Evolutionary conservation across 2,113 vertebrate genomes (phyloP), one percentile per base, ranked within the genome.

Genomic region (Glaucidium brasilianum): DNA sequence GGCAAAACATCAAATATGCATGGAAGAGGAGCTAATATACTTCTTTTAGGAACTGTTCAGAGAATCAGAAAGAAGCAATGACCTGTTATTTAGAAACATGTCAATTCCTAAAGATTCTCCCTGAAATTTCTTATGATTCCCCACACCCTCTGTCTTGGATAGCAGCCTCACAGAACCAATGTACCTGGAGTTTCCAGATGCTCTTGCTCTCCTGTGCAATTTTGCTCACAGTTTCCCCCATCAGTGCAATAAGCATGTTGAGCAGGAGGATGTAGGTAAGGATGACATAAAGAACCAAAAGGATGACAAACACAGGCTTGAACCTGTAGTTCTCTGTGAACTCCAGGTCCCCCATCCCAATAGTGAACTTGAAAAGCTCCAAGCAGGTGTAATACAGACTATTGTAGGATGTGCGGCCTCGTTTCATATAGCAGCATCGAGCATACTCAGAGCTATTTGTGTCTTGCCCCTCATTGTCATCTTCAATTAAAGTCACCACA

Each of bases 341-440:
- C 96, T 99, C 99, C 98, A 99, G 98, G 97, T 99, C 99, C 0
- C 99, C 99, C 99, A 99, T 99, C 75, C 99, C 99, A 7, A 99
- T 99, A 90, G 99, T 99, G 97, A 99, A 99, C 97, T 99, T 99
- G 97, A 99, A 99, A 85, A 99, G 98, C 98, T 99, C 98, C 98
- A 99, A 97, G 37, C 98, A 99, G 43, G 99, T 99, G 93, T 98
- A 99, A 79, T 98, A 98, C 58, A 99, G 97, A 96, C 97, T 99
- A 49, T 98, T 98, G 98, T 98, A 98, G 78, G 97, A 98, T 4
- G 95, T 76, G 17, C 92, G 64, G 62, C 77, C 68, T 53, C 97
- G 94, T 34, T 49, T 97, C 60, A 2, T 22, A 9, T 96, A 94
- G 67, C 68, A 94, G 29, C 63, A 63, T 3, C 55, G n/a, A 13